phyloP scores from a whole-genome alignment of 2,888 invertebrate genomes.

The Aleiodes leptofemur region DNA sequence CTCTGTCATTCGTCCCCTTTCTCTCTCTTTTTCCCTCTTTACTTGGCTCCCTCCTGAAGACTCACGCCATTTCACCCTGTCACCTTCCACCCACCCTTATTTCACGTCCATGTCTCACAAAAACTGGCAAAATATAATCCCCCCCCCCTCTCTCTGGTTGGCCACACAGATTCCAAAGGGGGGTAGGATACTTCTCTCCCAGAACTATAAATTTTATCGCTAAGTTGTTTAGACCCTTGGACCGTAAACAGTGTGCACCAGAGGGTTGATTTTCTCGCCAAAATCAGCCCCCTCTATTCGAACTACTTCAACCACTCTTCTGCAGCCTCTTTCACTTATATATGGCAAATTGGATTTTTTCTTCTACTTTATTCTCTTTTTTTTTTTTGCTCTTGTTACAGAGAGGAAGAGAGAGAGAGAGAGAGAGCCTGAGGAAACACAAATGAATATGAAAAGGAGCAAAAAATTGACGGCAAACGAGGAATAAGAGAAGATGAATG shows the following conservation, averaged over 20 bases:
- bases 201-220: constrained; percentile 75
- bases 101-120: background rate
- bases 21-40: constrained; percentile 44
- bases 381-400: constrained; percentile 18
- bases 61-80: constrained; percentile 53
- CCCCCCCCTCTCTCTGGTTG: constrained; percentile 7
- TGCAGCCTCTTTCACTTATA: constrained; percentile 30
- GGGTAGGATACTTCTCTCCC: constrained; percentile 71
- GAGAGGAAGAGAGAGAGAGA: background rate
- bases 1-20: constrained; percentile 39
- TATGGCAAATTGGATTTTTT: constrained; percentile 31
- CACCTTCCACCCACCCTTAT: constrained; percentile 53
- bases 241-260: constrained; percentile 69
- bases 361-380: constrained; percentile 5
- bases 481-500: constrained; percentile 31
- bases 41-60: constrained; percentile 38
- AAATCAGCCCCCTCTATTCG: constrained; percentile 54
- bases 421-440: constrained; percentile 8
- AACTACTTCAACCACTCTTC: constrained; percentile 22
- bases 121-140: constrained; percentile 14
- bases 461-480: constrained; percentile 11
- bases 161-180: constrained; percentile 39
- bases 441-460: constrained; percentile 26
- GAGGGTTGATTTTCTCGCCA: constrained; percentile 64
- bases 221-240: constrained; percentile 74